A percentile compares a stretch with the other conserved stretches of the same genome.
Conservation (phyloP, 2,113 vertebrate species). For the Riparia riparia region DNA sequence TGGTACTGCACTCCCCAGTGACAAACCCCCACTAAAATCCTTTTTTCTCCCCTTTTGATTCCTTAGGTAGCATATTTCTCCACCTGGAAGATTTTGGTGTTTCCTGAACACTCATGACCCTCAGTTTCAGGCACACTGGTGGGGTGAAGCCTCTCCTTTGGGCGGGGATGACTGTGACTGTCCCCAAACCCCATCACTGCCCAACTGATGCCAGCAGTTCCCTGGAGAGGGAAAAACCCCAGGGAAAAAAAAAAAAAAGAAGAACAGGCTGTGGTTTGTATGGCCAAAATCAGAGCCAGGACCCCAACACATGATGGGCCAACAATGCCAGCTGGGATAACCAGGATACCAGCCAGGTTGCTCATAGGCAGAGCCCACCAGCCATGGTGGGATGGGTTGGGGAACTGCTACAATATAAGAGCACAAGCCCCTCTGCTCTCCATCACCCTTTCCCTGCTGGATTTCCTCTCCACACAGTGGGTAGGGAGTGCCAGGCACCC, state of each 20-base stretch:
- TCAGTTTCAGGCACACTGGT: accelerated
- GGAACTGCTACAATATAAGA: not conserved
- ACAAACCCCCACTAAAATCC: not conserved
- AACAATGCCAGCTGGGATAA: not conserved
- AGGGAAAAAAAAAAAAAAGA: not conserved
- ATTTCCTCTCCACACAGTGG: not conserved
- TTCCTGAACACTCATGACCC: not conserved
- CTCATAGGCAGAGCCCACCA: not conserved
- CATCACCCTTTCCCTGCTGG: not conserved
- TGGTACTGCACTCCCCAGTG: accelerated
- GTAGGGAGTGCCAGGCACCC: not conserved
- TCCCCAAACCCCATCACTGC: not conserved
- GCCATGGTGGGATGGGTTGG: not conserved
- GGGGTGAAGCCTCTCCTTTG: accelerated
- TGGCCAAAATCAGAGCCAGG: not conserved
- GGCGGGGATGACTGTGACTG: too few relatives aligned
- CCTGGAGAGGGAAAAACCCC: not conserved
- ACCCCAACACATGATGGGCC: not conserved
- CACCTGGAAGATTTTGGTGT: not conserved
- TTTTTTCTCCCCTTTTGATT: not conserved
- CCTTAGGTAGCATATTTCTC: not conserved
- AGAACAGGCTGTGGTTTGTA: not conserved
- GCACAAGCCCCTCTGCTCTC: not conserved
- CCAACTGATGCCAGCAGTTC: accelerated
- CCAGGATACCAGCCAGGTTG: accelerated